Base-by-base conservation (phyloP, 2,113 vertebrate genomes). In the Chamaetylas fuelleborni region DNA sequence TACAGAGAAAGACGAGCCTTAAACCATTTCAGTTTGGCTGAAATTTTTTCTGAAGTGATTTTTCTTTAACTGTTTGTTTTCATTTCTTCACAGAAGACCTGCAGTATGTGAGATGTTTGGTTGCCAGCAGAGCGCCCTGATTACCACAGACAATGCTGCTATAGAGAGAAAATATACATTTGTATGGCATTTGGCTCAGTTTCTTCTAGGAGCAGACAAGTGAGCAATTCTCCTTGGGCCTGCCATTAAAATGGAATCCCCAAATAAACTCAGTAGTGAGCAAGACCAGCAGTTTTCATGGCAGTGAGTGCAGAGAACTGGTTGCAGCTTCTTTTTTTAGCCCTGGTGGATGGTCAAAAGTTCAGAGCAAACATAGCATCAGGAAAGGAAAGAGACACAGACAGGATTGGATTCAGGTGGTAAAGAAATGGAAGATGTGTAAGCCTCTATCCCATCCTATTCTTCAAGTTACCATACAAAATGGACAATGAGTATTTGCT, bases 61-160 rank as follows among this genome's bases (percentile, higher is more conserved):
- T 90, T 91, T 90, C 62, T 51, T 74, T 73, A 81, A 95, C 62
- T 88, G 83, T 95, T 97, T 97, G 80, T 97, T 97, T 96, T 95
- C 28, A 89, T 96, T 97, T 94, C 90, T 96, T 82, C 73, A 81
- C 43, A 81, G 80, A 90, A 60, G 86, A 83, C 36, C 86, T 86
- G 17, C 51, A 93, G 84, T 69, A 91, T 92, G 73, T 85, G 81
- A 93, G 60, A 85, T 81, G 65, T 77, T 88, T 66, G 26, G 40
- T 91, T 92, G 91, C 70, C 88, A 94, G 87, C 47, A 47, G 69
- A 90, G 78, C 22, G 5, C 33, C 33, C 62, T 56, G 20, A 74
- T 92, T 95, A 89, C 96, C 86, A 92, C 86, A 94, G 95, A 86
- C 91, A 95, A 81, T 71, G 56, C 22, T 3, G 6, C 57, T 95